Conservation (phyloP, 2,888 invertebrate genomes). For the Lamproptera curius region DNA sequence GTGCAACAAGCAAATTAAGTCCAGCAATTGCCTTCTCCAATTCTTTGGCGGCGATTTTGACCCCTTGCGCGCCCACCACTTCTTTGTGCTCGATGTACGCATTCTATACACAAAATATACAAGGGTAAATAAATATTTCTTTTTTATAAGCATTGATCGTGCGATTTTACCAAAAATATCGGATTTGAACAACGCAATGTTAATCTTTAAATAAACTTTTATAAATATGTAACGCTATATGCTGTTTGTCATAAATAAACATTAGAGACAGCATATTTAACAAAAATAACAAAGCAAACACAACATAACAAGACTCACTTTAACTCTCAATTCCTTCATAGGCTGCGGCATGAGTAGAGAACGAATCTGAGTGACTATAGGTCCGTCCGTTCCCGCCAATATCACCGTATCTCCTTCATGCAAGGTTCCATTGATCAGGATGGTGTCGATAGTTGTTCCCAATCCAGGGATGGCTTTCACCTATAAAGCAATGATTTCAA, state of each 20-base stretch:
- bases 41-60: slow-evolving; percentile 98
- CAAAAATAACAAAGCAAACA: too few relatives aligned
- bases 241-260: too few relatives aligned
- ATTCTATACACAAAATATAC: too few relatives aligned
- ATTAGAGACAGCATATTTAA: too few relatives aligned
- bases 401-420: slow-evolving; percentile 96
- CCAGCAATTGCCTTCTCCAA: slow-evolving; percentile 98
- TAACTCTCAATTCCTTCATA: slow-evolving; percentile 97
- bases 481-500: slow-evolving; percentile 39
- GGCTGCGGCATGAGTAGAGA: slow-evolving; percentile 99
- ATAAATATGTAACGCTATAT: too few relatives aligned
- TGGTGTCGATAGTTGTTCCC: slow-evolving; percentile 99
- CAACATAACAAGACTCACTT: too few relatives aligned
- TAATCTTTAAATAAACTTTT: too few relatives aligned
- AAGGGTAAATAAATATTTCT: too few relatives aligned
- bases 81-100: slow-evolving; percentile 97
- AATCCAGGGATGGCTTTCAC: slow-evolving; percentile 98
- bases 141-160: too few relatives aligned
- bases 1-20: slow-evolving; percentile 93
- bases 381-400: slow-evolving; percentile 98
- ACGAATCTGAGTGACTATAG: slow-evolving; percentile 97
- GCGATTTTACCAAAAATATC: too few relatives aligned
- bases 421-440: slow-evolving; percentile 97
- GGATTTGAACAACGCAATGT: too few relatives aligned
- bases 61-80: slow-evolving; percentile 97